Conservation (phyloP, 2,888 invertebrate species). For the Heliconius hortense region DNA sequence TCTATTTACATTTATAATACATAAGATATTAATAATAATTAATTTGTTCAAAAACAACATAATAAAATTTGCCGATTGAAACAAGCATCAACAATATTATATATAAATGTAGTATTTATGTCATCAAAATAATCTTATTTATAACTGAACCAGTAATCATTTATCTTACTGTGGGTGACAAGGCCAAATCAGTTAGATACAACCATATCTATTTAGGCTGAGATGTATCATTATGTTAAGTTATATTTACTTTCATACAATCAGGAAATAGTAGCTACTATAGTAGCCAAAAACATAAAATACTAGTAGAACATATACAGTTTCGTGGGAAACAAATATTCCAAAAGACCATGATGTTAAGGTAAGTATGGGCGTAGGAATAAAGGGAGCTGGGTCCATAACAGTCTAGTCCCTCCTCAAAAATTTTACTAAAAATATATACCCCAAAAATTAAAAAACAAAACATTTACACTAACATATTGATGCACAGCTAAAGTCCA, state of each 20-base stretch:
- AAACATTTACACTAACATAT: too few relatives aligned
- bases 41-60: not conserved
- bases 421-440: too few relatives aligned
- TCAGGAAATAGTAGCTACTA: not conserved
- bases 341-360: too few relatives aligned
- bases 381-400: too few relatives aligned
- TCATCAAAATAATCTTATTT: conserved; percentile 18
- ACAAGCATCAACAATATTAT: not conserved
- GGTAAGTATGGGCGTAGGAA: too few relatives aligned
- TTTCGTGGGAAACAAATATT: too few relatives aligned
- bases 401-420: too few relatives aligned
- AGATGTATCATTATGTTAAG: not conserved
- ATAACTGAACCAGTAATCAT: conserved; percentile 44
- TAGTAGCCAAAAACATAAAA: too few relatives aligned
- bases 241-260: not conserved
- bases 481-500: too few relatives aligned
- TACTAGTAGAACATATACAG: too few relatives aligned
- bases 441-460: too few relatives aligned
- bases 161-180: conserved; percentile 55
- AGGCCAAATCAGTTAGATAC: conserved; percentile 63
- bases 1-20: not conserved
- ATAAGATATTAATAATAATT: not conserved
- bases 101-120: not conserved
- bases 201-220: conserved; percentile 48
- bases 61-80: not conserved